These are phyloP conservation scores for Paralvinella palmiformis DNA, from an alignment of 1,140 invertebrate species.

Conservation along the genomic window DNA sequence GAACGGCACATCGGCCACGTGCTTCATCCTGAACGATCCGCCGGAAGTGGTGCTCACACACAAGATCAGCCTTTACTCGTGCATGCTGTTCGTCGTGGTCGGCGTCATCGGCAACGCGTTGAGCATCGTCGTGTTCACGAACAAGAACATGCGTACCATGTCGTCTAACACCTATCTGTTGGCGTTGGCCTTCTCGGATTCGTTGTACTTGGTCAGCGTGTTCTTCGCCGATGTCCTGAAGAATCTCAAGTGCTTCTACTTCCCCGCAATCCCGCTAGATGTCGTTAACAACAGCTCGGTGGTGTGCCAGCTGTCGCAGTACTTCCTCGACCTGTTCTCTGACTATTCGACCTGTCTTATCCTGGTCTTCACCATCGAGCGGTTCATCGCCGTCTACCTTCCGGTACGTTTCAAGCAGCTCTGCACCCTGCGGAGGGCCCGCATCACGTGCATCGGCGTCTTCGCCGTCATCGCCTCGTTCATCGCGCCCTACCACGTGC, in stretches of 20 bases:
- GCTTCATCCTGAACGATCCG: background rate
- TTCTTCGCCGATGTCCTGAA: constrained; percentile 5
- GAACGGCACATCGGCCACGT: background rate
- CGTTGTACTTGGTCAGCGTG: constrained; percentile 10
- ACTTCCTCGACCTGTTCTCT: constrained; percentile 13
- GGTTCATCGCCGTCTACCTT: constrained; percentile 6
- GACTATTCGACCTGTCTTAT: constrained; percentile 16
- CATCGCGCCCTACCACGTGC: constrained; percentile 3
- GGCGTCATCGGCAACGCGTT: constrained; percentile 12
- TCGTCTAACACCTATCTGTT: constrained; percentile 16
- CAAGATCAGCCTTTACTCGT: too few species aligned
- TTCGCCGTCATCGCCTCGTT: background rate
- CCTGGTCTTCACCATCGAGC: constrained; percentile 14
- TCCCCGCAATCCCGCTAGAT: background rate
- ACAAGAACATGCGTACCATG: constrained; percentile 5
- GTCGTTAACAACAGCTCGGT: background rate
- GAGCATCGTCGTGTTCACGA: constrained; percentile 12
- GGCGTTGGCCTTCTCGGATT: constrained; percentile 10
- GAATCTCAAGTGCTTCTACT: constrained; percentile 3
- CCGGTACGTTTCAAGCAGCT: constrained; percentile 8
- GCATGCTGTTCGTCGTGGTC: background rate
- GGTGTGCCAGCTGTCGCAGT: background rate
- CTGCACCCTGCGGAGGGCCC: constrained; percentile 5
- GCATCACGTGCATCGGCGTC: background rate
- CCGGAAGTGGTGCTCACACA: too few species aligned